Conservation (phyloP, 2,888 invertebrate genomes). For the Timandra comae region DNA sequence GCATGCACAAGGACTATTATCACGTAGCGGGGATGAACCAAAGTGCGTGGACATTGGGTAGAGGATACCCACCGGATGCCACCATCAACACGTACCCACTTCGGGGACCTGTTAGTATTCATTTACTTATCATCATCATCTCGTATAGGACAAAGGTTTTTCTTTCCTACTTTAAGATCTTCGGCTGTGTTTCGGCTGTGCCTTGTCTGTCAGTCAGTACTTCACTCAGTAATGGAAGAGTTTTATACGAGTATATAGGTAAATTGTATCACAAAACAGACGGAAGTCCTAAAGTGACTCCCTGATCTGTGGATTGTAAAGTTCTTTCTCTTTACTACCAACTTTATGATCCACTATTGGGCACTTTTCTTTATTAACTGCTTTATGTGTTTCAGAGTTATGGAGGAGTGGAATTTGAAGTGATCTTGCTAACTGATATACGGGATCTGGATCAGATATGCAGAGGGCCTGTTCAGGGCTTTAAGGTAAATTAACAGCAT, state of each 20-base stretch:
- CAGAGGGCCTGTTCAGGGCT: slow-evolving; percentile 80
- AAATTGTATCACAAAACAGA: too few relatives aligned
- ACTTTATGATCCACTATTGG: too few relatives aligned
- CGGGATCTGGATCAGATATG: slow-evolving; percentile 79
- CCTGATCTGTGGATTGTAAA: too few relatives aligned
- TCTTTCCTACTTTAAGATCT: too few relatives aligned
- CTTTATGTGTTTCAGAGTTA: slow-evolving; percentile 44
- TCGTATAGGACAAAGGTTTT: neutral
- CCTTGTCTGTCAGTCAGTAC: too few relatives aligned
- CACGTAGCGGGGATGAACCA: slow-evolving; percentile 30
- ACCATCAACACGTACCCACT: slow-evolving; percentile 75
- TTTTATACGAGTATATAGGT: too few relatives aligned
- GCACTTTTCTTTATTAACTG: too few relatives aligned
- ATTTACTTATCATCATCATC: neutral
- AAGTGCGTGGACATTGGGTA: slow-evolving; percentile 73
- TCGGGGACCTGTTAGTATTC: slow-evolving; percentile 61
- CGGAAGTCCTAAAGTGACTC: too few relatives aligned
- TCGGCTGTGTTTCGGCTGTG: too few relatives aligned
- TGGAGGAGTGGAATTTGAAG: slow-evolving; percentile 56
- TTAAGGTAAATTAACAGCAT: slow-evolving; percentile 67
- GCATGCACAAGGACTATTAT: slow-evolving; percentile 42
- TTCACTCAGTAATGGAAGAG: too few relatives aligned
- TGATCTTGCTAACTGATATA: slow-evolving; percentile 56
- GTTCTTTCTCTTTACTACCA: too few relatives aligned
- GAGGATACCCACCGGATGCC: slow-evolving; percentile 67